Evolutionary conservation across 2,888 invertebrate species (phyloP), one percentile per base, ranked within the genome.

Genomic region (Cantharis flavilabris): DNA sequence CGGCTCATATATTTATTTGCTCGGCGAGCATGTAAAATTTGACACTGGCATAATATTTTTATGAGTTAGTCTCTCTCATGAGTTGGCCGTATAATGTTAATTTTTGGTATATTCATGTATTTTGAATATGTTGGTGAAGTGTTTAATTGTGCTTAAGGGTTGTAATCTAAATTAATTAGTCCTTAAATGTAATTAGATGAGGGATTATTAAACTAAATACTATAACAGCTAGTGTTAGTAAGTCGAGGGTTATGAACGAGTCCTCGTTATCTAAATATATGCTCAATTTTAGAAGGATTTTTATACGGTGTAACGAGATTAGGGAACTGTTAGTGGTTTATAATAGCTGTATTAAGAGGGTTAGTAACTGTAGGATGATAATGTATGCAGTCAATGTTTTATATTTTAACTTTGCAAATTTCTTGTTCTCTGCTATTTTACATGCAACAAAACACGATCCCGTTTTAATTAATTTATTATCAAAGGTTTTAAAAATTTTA

Each of bases 261-360:
- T 73, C 75, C 71, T 77, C 79, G 76, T 78, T 80, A 80, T 80
- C 79, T 79, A 76, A 77, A 79, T 80, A 78, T 80, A 76, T 80
- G 75, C 76, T 70, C 78, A 79, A 82, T 81, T 80, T 80, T 82
- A 79, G 79, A 76, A 81, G 80, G 80, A 84, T 83, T 83, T 84
- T 83, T 83, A 81, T 81, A 79, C 80, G 79, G 77, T 79, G 79
- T 84, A 84, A 84, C 83, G 81, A 83, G 84, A 84, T 84, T 84
- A 83, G 81, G 81, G 81, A 80, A 81, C 79, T 80, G 83, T 84
- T 83, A 83, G 82, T 84, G 84, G 84, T 84, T 84, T 84, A 84
- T 84, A 84, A 84, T 84, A 84, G 83, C 81, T 77, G 84, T 81
- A 84, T 84, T 84, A 84, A 83, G 83, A 69, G 81, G 82, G 83